Conservation (phyloP, 1,140 invertebrate species). For the Cheumatopsyche charites region DNA sequence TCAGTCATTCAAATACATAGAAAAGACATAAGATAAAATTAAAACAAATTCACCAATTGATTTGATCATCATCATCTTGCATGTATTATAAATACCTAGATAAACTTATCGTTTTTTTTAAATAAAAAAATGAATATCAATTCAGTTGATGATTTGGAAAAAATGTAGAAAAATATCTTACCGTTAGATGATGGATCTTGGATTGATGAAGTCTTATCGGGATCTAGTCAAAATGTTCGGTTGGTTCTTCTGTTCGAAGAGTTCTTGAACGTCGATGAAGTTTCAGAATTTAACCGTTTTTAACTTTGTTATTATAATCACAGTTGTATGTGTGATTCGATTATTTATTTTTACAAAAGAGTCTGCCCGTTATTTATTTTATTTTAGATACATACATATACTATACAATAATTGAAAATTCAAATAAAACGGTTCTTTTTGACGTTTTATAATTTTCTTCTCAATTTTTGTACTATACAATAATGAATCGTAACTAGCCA, state of each 20-base stretch:
- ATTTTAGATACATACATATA: conserved; percentile 33
- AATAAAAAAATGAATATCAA: no score
- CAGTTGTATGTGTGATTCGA: conserved; percentile 8
- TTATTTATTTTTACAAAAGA: conserved; percentile 11
- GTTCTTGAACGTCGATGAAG: conserved; percentile 11
- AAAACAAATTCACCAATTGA: no score
- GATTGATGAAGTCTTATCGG: no score
- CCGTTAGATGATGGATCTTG: no score
- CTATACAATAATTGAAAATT: conserved; percentile 39
- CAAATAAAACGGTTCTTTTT: conserved; percentile 27
- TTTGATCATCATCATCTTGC: no score
- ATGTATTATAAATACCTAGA: no score
- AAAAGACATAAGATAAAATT: no score
- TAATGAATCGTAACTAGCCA: conserved; percentile 37
- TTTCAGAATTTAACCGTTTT: conserved; percentile 37
- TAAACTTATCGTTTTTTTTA: no score
- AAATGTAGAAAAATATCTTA: background rate
- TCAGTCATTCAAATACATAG: no score
- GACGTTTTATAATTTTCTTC: conserved; percentile 12
- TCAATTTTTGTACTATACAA: conserved; percentile 36
- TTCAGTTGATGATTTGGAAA: background rate
- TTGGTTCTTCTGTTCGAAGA: conserved; percentile 3
- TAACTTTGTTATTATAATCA: conserved; percentile 19
- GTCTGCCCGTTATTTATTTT: conserved; percentile 28
- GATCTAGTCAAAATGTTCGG: no score